Percentiles rank a stretch among this genome's conserved stretches.
phyloP scores from a whole-genome alignment of 2,113 vertebrate species.

The Psephotus haematonotus region DNA sequence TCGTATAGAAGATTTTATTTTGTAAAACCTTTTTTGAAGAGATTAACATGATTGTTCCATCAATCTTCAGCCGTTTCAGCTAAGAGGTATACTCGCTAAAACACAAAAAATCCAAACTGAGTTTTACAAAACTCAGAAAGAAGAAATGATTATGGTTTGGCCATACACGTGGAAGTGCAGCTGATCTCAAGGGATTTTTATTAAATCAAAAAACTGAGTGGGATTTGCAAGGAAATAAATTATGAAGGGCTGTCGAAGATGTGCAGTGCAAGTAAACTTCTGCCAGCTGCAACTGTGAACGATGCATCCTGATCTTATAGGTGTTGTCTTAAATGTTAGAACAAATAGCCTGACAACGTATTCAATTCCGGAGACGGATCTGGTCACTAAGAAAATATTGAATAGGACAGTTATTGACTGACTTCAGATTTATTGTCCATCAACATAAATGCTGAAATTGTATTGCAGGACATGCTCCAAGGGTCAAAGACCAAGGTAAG shows the following conservation, averaged over 20 bases:
- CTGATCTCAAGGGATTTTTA: neutral
- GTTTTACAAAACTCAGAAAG: neutral
- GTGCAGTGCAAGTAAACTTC: neutral
- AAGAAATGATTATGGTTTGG: neutral
- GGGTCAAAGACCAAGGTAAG: neutral
- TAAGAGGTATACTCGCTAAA: neutral
- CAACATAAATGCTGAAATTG: neutral
- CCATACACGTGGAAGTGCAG: neutral
- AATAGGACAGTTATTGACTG: neutral
- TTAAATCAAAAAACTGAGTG: neutral
- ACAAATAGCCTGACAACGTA: neutral
- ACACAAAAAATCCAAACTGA: neutral
- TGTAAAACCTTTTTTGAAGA: neutral
- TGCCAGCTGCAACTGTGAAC: neutral
- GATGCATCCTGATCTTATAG: neutral
- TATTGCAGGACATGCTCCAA: neutral
- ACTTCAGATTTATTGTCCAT: neutral
- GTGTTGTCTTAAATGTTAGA: neutral
- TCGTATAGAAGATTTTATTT: neutral
- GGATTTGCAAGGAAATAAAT: neutral
- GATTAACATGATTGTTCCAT: neutral
- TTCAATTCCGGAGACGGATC: neutral
- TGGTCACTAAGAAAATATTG: neutral
- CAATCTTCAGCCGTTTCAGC: neutral
- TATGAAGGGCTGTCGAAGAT: neutral